Conservation (phyloP, 2,888 invertebrate genomes). For the Caenorhabditis sp. region DNA sequence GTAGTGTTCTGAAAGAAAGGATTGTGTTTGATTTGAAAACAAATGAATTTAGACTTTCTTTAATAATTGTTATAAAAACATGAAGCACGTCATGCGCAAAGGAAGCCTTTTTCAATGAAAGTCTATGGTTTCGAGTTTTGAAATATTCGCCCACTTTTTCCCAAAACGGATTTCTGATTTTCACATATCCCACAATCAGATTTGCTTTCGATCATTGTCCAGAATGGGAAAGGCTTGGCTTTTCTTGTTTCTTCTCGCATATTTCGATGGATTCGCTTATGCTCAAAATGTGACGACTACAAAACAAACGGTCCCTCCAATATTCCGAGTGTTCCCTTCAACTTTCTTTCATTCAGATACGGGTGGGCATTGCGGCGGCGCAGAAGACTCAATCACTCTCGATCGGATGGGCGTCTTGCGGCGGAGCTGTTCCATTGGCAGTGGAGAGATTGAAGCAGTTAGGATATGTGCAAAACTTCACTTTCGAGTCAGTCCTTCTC, state of each 20-base stretch:
- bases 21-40: too few relatives aligned
- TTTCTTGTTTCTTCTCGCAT: slow-evolving; percentile 2
- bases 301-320: background rate
- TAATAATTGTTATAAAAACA: too few relatives aligned
- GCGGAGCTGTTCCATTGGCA: slow-evolving; percentile 58
- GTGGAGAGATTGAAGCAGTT: slow-evolving; percentile 35
- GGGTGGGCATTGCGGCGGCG: slow-evolving; percentile 36
- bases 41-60: too few relatives aligned
- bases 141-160: slow-evolving; percentile 4
- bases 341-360: slow-evolving; percentile 20
- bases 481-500: slow-evolving; percentile 48
- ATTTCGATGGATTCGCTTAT: background rate
- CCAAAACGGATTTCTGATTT: slow-evolving; percentile 5
- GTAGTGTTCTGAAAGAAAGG: too few relatives aligned
- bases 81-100: background rate
- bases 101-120: slow-evolving; percentile 1
- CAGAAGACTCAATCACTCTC: slow-evolving; percentile 5
- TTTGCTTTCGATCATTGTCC: background rate
- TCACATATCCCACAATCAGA: background rate
- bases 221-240: slow-evolving; percentile 1
- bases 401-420: slow-evolving; percentile 50
- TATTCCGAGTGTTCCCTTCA: background rate
- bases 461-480: slow-evolving; percentile 43
- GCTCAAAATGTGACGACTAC: background rate
- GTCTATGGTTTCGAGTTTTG: background rate